Base-by-base conservation (phyloP, 2,888 invertebrate genomes). In the Iselma pallidipennis region DNA sequence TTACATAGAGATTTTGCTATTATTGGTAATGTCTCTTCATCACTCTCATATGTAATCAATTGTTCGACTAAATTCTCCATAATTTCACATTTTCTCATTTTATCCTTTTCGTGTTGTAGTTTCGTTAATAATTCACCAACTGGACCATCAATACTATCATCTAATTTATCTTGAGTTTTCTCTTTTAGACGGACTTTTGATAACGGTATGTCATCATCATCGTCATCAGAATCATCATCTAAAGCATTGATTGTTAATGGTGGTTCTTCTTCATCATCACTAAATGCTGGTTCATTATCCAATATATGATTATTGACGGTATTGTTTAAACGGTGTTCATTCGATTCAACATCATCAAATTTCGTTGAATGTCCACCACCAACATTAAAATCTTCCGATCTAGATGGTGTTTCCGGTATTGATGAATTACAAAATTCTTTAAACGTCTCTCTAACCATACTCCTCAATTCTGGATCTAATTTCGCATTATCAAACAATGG, bases 401-500 rank as follows among this genome's bases (percentile, higher is more conserved):
- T 67, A n/a, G 70, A 70, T n/a, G 71, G 67, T 9, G 66, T 59
- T 66, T 85, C 85, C 4, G 68, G 61, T 37, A 57, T 59, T 14
- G 59, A 55, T 19, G 65, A 62, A 31, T 51, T 66, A 77, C 92
- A 94, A 81, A 97, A 97, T 82, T 97, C 96, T 74, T 91, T 90
- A 78, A 98, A 98, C 42, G 92, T 94, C 76, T 95, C 95, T 67
- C 92, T 87, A 42, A 98, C 92, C 81, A 95, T 90, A 64, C 87
- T 87, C 64, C 93, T 84, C 67, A 96, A 82, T 79, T 95, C 95
- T 68, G 90, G 85, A 80, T 96, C 96, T 68, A 95, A 82, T 78
- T 94, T 94, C 3, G 91, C 89, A 77, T 93, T 94, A 77, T 95
- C 95, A 82, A 96, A 94, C 59, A 96, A 82, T 5, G 94, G 94